phyloP scores from a whole-genome alignment of 2,113 vertebrate genomes.

The Tachuris rubrigastra region DNA sequence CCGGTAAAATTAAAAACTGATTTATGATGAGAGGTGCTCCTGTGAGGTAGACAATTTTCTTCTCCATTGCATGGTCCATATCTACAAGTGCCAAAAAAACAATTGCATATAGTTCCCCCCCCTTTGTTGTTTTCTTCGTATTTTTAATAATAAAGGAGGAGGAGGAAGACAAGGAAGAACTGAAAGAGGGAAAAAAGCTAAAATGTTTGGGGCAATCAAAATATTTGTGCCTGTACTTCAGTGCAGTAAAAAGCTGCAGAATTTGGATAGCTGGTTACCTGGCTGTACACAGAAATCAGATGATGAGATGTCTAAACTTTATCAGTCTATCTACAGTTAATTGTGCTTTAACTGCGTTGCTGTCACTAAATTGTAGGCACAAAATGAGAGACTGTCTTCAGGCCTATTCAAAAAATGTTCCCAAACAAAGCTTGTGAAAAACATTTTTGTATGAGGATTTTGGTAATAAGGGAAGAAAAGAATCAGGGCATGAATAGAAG shows the following conservation, averaged over 20 bases:
- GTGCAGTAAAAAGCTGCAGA: background rate
- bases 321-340: background rate
- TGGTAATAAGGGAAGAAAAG: background rate
- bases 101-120: background rate
- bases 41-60: background rate
- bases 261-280: constrained; percentile 4
- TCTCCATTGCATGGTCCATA: background rate
- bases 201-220: background rate
- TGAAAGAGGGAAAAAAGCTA: background rate
- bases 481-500: background rate
- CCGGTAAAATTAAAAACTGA: constrained; percentile 19
- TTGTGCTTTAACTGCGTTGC: background rate
- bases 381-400: constrained; percentile 17
- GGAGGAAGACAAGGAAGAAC: background rate
- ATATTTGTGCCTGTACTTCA: background rate
- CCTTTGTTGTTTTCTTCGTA: background rate
- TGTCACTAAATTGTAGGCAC: background rate
- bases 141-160: background rate
- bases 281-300: background rate
- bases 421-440: background rate
- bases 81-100: background rate
- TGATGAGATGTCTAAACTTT: background rate
- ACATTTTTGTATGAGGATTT: background rate
- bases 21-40: background rate
- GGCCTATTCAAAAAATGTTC: background rate